A percentile compares a stretch with the other conserved stretches of the same genome.
Conservation (phyloP, 2,888 invertebrate genomes). For the Athetis lepigone region DNA sequence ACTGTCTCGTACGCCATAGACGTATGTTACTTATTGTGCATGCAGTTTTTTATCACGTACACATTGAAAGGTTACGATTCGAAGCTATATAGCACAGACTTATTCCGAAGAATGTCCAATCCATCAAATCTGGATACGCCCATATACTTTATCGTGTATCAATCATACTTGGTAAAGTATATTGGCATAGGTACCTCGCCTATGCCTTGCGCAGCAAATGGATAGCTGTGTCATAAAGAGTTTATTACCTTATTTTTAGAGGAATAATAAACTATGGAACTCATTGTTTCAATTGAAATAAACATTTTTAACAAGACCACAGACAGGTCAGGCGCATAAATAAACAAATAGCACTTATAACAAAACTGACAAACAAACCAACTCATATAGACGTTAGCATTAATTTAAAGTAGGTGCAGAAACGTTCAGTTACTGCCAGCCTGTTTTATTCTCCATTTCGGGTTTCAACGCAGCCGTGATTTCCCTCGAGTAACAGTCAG, state of each 20-base stretch:
- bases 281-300: background rate
- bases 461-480: slow-evolving; percentile 45
- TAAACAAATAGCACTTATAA: slow-evolving; percentile 2
- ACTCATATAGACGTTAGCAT: slow-evolving; percentile 25
- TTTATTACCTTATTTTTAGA: background rate
- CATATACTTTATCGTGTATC: slow-evolving; percentile 38
- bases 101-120: slow-evolving; percentile 19
- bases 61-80: background rate
- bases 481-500: slow-evolving; percentile 49
- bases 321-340: no score
- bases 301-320: no score
- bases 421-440: slow-evolving; percentile 37
- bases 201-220: slow-evolving; percentile 3
- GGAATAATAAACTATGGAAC: background rate
- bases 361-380: slow-evolving; percentile 16
- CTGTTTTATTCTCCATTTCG: slow-evolving; percentile 49
- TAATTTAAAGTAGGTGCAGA: slow-evolving; percentile 38
- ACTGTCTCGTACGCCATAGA: background rate
- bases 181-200: slow-evolving; percentile 21
- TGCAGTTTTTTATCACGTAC: background rate
- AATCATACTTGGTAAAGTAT: slow-evolving; percentile 43
- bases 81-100: background rate
- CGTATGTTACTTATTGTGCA: background rate
- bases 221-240: background rate
- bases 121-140: slow-evolving; percentile 38